These are phyloP conservation scores for Pionites leucogaster DNA, from an alignment of 2,113 vertebrate genomes.

Conservation along the genomic window DNA sequence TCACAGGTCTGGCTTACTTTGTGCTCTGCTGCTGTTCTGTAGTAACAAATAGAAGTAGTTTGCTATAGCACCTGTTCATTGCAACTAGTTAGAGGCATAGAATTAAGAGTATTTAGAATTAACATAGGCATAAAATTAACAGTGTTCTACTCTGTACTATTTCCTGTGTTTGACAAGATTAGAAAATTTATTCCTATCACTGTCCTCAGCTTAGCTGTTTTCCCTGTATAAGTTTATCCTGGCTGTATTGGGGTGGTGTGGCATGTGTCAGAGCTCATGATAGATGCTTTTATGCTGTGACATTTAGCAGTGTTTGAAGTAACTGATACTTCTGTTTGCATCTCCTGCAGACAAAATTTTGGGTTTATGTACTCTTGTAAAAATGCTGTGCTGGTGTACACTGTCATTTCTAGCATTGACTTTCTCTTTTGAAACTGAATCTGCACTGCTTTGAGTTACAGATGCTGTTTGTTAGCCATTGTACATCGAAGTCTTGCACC, in stretches of 20 bases:
- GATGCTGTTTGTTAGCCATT: not conserved
- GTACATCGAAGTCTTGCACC: not conserved
- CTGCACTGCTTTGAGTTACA: not conserved
- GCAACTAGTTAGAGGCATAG: not conserved
- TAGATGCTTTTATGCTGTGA: not conserved
- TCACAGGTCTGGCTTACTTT: rapidly evolving
- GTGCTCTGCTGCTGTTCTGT: not conserved
- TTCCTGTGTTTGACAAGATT: not conserved
- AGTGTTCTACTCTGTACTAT: not conserved
- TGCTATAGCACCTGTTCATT: not conserved
- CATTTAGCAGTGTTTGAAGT: not conserved
- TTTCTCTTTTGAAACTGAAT: not conserved
- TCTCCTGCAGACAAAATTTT: not conserved
- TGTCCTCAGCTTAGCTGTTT: not conserved
- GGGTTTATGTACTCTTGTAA: not conserved
- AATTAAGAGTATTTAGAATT: not conserved
- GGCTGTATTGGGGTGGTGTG: not conserved
- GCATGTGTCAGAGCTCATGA: not conserved
- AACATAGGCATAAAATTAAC: not conserved
- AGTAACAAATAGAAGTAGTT: not conserved
- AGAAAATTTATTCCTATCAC: not conserved
- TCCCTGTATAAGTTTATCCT: not conserved
- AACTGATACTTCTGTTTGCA: not conserved
- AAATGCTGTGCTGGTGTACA: rapidly evolving
- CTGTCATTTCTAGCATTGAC: not conserved